Evolutionary conservation across 2,797 vertebrate species (phyloP), one percentile per base, ranked within the genome.

Genomic region (Gymnoscopelus microlampas): DNA sequence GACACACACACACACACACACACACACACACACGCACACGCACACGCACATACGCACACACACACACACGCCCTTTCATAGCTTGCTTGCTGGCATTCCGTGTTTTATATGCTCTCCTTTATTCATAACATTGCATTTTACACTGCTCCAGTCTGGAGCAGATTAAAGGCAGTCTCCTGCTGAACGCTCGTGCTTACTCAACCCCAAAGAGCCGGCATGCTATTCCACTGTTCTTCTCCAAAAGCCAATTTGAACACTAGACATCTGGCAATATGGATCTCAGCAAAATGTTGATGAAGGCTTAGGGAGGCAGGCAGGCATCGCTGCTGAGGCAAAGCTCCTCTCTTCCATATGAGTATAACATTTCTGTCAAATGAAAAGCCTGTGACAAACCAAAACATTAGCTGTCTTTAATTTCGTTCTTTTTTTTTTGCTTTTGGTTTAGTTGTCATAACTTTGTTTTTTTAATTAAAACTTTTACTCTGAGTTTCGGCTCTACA

Each of bases 51-150:
- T 4, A 39, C 71, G 74, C 62, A 59, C 74, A 72, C 66, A 51
- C 63, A 58, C 78, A 50, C 63, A 79, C 57, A 64, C 51, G 53
- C 60, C 39, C 78, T 85, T 88, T 85, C 82, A 84, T 85, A 80
- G 87, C 84, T 68, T 1, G 19, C 19, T 19, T 19, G 72, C 84
- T 81, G 39, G 77, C 87, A 92, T 91, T 91, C 89, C 78, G 53
- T 89, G 86, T 91, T 90, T 92, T 88, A 89, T 90, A 85, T 83
- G 83, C 83, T 88, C 74, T 66, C 82, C 87, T 91, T 90, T 91
- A 93, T 92, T 90, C 88, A 90, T 92, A 90, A 90, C 85, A 85
- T 89, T 90, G 86, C 88, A 83, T 90, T 91, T 91, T 90, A 91
- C 91, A 91, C 85, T 83, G 80, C 77, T 44, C 70, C 73, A 81